Evolutionary conservation across 2,113 vertebrate species (phyloP), one percentile per base, ranked within the genome.

Genomic region (Arenaria interpres): DNA sequence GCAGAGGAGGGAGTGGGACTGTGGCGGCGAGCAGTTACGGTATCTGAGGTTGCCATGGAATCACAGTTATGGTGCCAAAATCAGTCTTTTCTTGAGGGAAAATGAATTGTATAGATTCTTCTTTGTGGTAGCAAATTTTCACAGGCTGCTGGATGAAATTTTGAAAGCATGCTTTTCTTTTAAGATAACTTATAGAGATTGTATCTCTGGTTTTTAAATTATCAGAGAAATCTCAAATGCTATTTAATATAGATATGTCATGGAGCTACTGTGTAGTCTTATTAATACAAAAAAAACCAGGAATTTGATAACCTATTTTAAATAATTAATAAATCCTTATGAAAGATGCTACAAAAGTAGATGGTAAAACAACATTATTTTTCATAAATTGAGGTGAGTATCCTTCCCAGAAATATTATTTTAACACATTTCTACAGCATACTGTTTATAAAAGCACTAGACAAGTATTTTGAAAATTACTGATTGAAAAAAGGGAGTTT

Each of bases 31-130:
- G 69, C 56, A n/a, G 37, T 72, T 85, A 23, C 0, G 0, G 22
- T 59, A 39, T 25, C 89, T 83, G 18, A 60, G 68, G 95, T 95
- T 95, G 88, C 90, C 67, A 88, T 96, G 90, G 82, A 94, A 57
- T 50, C 75, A 33, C 41, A 54, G 79, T 74, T 60, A 56, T 25
- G 27, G 63, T 92, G 85, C 90, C 93, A 93, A 37, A 63, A 81
- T 45, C 66, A 18, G 35, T 53, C 28, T 73, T 50, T 77, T 80
- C 51, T 48, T 56, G 37, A 83, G n/a, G 12, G 37, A 91, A 78
- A 84, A 83, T 41, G 9, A 81, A 56, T 41, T 48, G 7, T n/a
- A 9, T 59, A 10, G 50, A 63, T 93, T 92, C 90, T 74, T 69
- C 46, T 76, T 92, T 62, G 27, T 64, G 43, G 69, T 25, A 73